Base-by-base conservation (phyloP, 2,113 vertebrate species). In the Apeltes quadracus region DNA sequence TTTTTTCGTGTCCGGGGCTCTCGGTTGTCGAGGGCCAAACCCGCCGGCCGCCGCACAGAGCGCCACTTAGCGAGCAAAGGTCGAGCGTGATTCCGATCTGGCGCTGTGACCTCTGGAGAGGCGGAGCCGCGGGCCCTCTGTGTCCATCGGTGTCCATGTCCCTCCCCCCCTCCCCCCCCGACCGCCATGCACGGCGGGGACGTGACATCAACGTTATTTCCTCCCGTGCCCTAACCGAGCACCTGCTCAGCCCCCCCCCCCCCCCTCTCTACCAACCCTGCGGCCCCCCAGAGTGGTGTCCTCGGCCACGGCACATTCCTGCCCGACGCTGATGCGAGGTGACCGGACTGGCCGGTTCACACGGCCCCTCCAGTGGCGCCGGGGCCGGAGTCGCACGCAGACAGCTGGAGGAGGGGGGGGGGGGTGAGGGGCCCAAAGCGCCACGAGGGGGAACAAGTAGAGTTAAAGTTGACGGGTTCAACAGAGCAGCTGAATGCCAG, bases 251-350 rank as follows among this genome's bases (percentile, higher is more conserved):
- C 70, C 0, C 41, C 38, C 51, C 34, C 32, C 41, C 10, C 44
- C 18, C 25, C 48, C 9, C 0, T 36, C 15, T 29, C 20, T 32
- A 32, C 29, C 29, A 32, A 32, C 29, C 32, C 53, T 6, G 0
- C 38, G 76, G n/a, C 80, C 87, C 85, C 85, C 83, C 82, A 62
- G 81, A 86, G 89, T 87, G 85, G 84, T 87, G 85, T 91, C 79
- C 77, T 69, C 23, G 55, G 69, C 85, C 81, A 82, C 29, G 54
- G 78, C 65, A 50, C 90, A 93, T 94, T 93, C 89, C 91, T 75
- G 80, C 65, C 83, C 88, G 86, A 91, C 89, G 78, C 83, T 94
- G 91, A 94, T 93, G 92, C 90, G 91, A 90, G 87, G 85, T 90
- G 93, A 93, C 92, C 91, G 84, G 70, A 83, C 81, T 54, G 87